phyloP scores from a whole-genome alignment of 2,113 vertebrate species.

The Xyliphius kryptos region DNA sequence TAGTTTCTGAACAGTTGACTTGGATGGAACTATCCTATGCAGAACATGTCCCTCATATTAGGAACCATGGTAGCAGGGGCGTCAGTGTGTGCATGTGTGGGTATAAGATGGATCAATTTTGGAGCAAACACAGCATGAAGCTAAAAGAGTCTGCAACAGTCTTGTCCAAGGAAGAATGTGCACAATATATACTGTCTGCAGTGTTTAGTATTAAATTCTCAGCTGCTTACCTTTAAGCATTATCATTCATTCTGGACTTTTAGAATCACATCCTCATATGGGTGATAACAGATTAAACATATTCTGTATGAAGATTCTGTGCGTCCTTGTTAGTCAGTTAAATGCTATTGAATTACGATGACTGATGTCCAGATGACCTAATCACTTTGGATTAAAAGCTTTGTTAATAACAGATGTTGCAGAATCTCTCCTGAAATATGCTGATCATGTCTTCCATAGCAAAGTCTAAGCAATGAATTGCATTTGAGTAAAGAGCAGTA shows the following conservation, averaged over 20 bases:
- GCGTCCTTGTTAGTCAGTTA: conserved; percentile 2
- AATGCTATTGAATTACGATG: conserved; percentile 8
- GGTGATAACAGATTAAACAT: no score
- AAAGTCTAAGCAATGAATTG: conserved; percentile 37
- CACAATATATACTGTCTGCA: conserved; percentile 29
- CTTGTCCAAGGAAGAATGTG: no score
- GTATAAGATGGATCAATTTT: no score
- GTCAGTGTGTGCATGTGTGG: no score
- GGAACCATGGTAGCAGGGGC: no score
- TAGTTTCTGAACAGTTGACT: no score
- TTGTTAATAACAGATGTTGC: not conserved
- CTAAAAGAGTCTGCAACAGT: no score
- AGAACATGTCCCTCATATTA: no score
- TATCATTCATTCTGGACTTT: conserved; percentile 21
- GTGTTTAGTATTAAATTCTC: conserved; percentile 31
- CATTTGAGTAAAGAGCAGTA: conserved; percentile 46
- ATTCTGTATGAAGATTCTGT: conserved; percentile 2
- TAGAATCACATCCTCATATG: not conserved
- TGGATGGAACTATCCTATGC: no score
- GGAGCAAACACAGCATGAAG: no score
- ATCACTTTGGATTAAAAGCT: no score
- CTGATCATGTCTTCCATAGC: not conserved
- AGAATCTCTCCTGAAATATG: not conserved
- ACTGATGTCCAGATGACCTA: conserved; percentile 5
- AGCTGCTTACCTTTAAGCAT: conserved; percentile 37